Conservation (phyloP, 2,797 vertebrate genomes). For the Peromyscus nudipes region DNA sequence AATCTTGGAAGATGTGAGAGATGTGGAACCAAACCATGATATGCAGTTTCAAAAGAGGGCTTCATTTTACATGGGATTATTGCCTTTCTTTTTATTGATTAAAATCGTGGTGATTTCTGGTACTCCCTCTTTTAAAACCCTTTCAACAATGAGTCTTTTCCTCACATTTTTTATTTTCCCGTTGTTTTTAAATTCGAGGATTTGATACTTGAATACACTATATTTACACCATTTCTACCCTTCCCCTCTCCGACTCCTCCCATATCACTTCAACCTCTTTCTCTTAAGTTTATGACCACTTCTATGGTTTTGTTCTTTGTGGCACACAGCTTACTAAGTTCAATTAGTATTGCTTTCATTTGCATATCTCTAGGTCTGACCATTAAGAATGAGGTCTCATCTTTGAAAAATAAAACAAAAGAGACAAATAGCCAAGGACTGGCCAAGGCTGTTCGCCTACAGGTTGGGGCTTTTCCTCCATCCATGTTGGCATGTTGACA, state of each 20-base stretch:
- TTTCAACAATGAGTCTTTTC: neutral
- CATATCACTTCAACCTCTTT: neutral
- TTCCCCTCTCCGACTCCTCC: neutral
- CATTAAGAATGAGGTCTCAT: neutral
- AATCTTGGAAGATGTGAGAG: neutral
- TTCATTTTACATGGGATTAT: constrained; percentile 25
- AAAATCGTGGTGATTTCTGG: neutral
- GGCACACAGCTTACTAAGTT: neutral
- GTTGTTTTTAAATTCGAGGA: neutral
- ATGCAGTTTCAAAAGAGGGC: neutral
- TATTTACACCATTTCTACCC: neutral
- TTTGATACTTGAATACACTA: neutral
- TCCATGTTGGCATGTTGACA: neutral
- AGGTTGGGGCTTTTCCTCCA: neutral
- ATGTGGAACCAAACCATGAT: neutral
- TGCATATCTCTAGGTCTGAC: too few relatives aligned
- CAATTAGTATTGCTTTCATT: neutral
- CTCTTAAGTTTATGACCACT: neutral
- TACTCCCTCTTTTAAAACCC: constrained; percentile 13
- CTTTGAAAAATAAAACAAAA: neutral
- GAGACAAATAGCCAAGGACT: neutral
- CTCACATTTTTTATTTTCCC: neutral
- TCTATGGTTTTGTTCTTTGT: neutral
- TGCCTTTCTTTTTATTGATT: constrained; percentile 58
- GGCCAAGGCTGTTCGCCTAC: neutral